A percentile compares a stretch with the other conserved stretches of the same genome.
Conservation (phyloP, 1,140 invertebrate species). For the Neodiprion pinetum region DNA sequence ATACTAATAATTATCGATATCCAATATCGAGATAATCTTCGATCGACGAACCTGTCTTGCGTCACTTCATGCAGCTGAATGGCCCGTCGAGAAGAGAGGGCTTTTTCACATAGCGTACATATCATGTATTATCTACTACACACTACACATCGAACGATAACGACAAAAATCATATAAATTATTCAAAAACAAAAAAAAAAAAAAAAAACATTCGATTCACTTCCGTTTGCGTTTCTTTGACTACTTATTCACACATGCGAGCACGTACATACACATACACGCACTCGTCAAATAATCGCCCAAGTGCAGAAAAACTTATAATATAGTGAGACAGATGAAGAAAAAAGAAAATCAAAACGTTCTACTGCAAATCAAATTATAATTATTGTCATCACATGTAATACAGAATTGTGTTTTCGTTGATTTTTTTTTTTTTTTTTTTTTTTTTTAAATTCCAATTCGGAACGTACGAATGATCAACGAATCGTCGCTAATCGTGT, state of each 20-base stretch:
- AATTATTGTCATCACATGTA: neutral
- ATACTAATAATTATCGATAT: too few relatives aligned
- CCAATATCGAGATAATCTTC: too few relatives aligned
- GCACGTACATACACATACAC: too few relatives aligned
- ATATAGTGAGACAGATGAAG: constrained; percentile 40
- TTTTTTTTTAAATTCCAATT: too few relatives aligned
- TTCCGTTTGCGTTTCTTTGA: too few relatives aligned
- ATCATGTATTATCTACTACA: neutral
- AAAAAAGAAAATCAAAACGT: constrained; percentile 34
- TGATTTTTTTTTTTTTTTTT: too few relatives aligned
- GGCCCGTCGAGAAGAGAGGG: constrained; percentile 58
- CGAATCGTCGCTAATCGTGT: too few relatives aligned
- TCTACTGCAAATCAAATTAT: constrained; percentile 60
- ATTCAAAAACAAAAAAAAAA: constrained; percentile 11
- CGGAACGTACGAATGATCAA: too few relatives aligned
- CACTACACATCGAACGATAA: constrained; percentile 23
- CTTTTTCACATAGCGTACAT: constrained; percentile 36
- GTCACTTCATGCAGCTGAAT: constrained; percentile 53
- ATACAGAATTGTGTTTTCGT: neutral
- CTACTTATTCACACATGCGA: too few relatives aligned
- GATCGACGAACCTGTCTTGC: too few relatives aligned
- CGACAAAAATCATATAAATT: constrained; percentile 25
- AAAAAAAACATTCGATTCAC: neutral
- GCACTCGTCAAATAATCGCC: neutral
- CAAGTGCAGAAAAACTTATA: constrained; percentile 31